These are phyloP conservation scores for Drosophila paranaensis DNA, from an alignment of 2,888 invertebrate species.

Conservation along the genomic window DNA sequence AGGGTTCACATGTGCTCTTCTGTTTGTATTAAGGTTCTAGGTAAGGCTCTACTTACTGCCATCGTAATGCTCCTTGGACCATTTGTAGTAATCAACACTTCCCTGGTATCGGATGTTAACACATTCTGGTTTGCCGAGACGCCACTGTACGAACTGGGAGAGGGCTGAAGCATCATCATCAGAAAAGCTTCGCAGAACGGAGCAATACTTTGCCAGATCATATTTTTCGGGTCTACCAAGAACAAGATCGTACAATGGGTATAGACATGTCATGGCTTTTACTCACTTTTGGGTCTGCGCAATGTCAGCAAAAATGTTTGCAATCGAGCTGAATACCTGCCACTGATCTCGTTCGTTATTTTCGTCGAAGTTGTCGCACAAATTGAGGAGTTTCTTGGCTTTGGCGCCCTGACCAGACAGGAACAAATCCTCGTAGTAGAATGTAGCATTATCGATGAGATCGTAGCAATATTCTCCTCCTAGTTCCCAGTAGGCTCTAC, in stretches of 20 bases:
- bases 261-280: too few relatives aligned
- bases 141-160: constrained; percentile 58
- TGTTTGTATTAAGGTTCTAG: too few relatives aligned
- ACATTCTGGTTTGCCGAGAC: constrained; percentile 49
- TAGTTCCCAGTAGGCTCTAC: constrained; percentile 56
- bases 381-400: constrained; percentile 62
- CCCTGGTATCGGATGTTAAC: constrained; percentile 52
- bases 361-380: constrained; percentile 66
- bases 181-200: constrained; percentile 44
- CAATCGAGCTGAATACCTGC: constrained; percentile 70
- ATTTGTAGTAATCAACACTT: constrained; percentile 51
- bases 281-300: constrained; percentile 73
- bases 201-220: constrained; percentile 52
- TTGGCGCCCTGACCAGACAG: constrained; percentile 32
- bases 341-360: constrained; percentile 58
- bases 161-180: constrained; percentile 58
- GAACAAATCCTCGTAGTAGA: constrained; percentile 60
- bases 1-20: background rate
- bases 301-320: constrained; percentile 68
- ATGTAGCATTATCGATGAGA: constrained; percentile 64
- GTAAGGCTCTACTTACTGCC: constrained; percentile 42
- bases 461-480: constrained; percentile 70
- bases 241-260: background rate
- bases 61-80: constrained; percentile 54
- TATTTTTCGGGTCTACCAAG: constrained; percentile 46